Evolutionary conservation across 2,113 vertebrate species (phyloP).

Genomic region (Cryptomyrus ogoouensis): DNA sequence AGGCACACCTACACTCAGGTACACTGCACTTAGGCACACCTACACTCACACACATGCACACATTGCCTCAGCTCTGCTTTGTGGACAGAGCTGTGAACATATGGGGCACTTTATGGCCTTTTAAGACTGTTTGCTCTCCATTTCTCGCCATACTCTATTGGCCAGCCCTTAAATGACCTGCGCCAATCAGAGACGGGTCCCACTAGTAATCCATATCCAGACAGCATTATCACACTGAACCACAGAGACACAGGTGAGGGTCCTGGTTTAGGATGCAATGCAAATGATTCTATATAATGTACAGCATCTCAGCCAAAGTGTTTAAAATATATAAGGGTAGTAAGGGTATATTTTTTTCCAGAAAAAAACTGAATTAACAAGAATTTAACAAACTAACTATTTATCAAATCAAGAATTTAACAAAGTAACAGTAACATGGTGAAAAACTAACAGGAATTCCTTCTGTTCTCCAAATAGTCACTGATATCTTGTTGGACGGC

Average conservation of each 20-base stretch:
- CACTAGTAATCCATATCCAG: background rate
- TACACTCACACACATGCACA: slow-evolving; percentile 11
- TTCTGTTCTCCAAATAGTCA: no score
- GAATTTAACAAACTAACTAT: no score
- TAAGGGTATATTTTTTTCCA: background rate
- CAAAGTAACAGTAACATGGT: no score
- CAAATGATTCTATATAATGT: background rate
- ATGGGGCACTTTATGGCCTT: slow-evolving; percentile 9
- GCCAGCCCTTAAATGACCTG: background rate
- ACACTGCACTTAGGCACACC: slow-evolving; percentile 23
- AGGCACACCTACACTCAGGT: background rate
- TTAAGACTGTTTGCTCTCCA: slow-evolving; percentile 6
- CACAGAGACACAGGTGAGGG: background rate
- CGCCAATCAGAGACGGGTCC: background rate
- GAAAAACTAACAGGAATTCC: no score
- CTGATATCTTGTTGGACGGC: no score
- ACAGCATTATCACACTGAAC: background rate
- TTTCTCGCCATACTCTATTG: slow-evolving; percentile 2
- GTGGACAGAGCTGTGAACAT: background rate
- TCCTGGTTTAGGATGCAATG: background rate
- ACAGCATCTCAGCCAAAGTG: background rate
- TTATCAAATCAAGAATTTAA: no score
- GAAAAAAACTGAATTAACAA: background rate
- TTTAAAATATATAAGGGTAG: background rate
- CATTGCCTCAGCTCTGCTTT: background rate